Base-by-base conservation (phyloP, 37 sponge, comb jelly and placozoan genomes). In the Axinella damicornis region DNA sequence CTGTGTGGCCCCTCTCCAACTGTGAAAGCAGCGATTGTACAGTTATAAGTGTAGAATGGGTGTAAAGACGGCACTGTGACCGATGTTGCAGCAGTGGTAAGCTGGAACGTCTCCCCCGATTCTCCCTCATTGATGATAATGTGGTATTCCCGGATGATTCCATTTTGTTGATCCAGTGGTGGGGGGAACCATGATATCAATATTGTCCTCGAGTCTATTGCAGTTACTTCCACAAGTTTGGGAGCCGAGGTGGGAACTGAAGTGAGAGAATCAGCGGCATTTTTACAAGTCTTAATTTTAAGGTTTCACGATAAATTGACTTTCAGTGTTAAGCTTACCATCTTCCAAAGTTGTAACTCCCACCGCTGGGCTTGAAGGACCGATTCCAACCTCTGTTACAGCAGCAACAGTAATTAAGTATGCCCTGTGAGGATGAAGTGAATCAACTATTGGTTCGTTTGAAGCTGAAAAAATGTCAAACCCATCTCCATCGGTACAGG, bases 1-100 rank as follows among this genome's bases (percentile, higher is more conserved):
- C 46, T 46, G 34, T 24, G 70, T 37, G 87, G 87, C 59, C 87
- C 87, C n/a, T 20, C 46, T 34, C 32, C 87, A 60, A 78, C 65
- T 17, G 87, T 86, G 34, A 37, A 13, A 46, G 46, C 46, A 46
- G 46, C 46, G 1, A 86, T 73, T 37, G 64, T 57, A 52, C 59
- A 58, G 6, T 69, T 33, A 58, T 86, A 86, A 0, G 18, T 57
- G 63, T 77, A 78, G 40, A 71, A 78, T 28, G 87, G 79, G 37
- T 78, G 87, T 1, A 86, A 64, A 24, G 53, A 57, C 57, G 35
- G 70, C 15, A 86, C 69, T 32, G 54, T 65, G 21, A 83, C 25
- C 37, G 54, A 65, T 19, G 78, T 71, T 17, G 69, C 71, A 27
- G 33, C 13, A 31, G 78, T 24, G 33, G 55, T 60, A 11, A 69